Percentiles rank a stretch among this genome's conserved stretches.
phyloP scores from a whole-genome alignment of 1,140 invertebrate species.

The Ctenoplectra terminalis region DNA sequence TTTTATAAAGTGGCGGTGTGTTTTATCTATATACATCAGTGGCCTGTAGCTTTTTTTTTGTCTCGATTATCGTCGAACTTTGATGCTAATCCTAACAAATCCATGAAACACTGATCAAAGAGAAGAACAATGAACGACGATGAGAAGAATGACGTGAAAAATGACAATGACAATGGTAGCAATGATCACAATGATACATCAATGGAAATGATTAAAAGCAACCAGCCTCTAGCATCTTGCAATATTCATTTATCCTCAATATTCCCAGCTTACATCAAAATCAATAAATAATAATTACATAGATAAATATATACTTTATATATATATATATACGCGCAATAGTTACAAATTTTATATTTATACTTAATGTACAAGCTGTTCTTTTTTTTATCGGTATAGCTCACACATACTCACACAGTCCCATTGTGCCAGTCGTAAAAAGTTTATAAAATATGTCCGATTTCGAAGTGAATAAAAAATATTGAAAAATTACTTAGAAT shows the following conservation, averaged over 20 bases:
- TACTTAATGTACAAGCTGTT: constrained; percentile 64
- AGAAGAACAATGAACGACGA: constrained; percentile 15
- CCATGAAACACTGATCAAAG: constrained; percentile 45
- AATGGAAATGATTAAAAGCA: constrained; percentile 55
- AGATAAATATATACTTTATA: constrained; percentile 73
- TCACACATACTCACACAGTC: constrained; percentile 23
- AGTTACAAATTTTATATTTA: constrained; percentile 58
- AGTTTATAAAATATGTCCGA: constrained; percentile 22
- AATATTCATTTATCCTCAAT: constrained; percentile 56
- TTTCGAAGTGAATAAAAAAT: constrained; percentile 40
- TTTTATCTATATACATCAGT: constrained; percentile 75
- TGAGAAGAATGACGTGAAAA: constrained; percentile 24
- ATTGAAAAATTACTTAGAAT: constrained; percentile 26
- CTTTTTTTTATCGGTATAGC: constrained; percentile 56
- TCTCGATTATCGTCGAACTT: constrained; percentile 33
- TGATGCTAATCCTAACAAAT: constrained; percentile 54
- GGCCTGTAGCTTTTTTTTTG: constrained; percentile 37
- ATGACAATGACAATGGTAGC: constrained; percentile 10
- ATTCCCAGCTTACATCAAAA: constrained; percentile 51
- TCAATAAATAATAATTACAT: constrained; percentile 78
- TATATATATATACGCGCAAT: constrained; percentile 63
- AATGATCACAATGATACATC: constrained; percentile 14
- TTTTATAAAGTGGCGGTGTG: constrained; percentile 70
- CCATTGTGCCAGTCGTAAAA: constrained; percentile 25
- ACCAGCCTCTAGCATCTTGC: constrained; percentile 52